Base-by-base conservation (phyloP, 2,888 invertebrate species). In the Andrena chrysosceles region DNA sequence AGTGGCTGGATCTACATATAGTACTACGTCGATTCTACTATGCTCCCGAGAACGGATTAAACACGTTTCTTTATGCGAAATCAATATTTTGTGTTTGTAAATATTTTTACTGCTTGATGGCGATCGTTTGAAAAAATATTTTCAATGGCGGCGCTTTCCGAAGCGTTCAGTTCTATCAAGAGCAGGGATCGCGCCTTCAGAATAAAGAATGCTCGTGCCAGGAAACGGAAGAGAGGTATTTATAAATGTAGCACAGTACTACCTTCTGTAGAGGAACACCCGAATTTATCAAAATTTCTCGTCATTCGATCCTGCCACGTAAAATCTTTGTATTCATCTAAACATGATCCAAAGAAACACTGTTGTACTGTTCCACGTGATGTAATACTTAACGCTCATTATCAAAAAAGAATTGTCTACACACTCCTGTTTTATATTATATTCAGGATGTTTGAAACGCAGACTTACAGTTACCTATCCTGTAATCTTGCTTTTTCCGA, bases 371-470 rank as follows among this genome's bases (percentile, higher is more conserved):
- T 81, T 71, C 74, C 73, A 66, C 68, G 67, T 81, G 69, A 73
- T 78, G 74, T 70, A 79, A 81, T 67, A 78, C 64, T 78, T 83
- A 73, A 85, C 63, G 31, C 62, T 80, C 63, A 62, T 56, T 33
- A 77, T 83, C 60, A 62, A 63, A 84, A 69, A 77, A 79, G 68
- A 60, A 83, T 76, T 87, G 70, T 74, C 64, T 81, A 74, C 60
- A 72, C 72, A 77, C 42, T 81, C 63, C 49, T 76, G 62, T 87
- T 84, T 87, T 77, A 64, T 79, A 77, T 49, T 79, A 81, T 83
- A 86, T 83, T 85, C 77, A 85, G 80, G 83, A 81, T 81, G 77
- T 87, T 89, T 86, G 83, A 90, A 87, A 89, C 29, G 75, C 80
- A 79, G 63, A 63, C 56, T 81, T 76, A 59, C 13, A 62, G 29